Conservation (phyloP, 2,888 invertebrate species). For the Cerastis leucographa region DNA sequence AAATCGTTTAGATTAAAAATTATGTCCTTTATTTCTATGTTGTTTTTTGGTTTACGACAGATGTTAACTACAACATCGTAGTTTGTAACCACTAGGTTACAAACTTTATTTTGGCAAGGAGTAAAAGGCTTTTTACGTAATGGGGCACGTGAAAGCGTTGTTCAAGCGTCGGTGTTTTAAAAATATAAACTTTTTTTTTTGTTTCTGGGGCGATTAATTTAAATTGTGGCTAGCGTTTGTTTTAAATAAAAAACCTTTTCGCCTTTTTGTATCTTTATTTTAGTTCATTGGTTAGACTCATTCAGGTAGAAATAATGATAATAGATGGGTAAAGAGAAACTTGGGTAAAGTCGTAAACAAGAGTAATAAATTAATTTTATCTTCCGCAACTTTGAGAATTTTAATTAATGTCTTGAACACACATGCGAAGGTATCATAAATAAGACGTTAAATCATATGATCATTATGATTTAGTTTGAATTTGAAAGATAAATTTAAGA, state of each 20-base stretch:
- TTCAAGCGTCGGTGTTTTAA: constrained; percentile 6
- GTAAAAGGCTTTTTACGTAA: constrained; percentile 5
- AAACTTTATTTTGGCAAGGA: constrained; percentile 9
- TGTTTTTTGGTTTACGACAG: constrained; percentile 28
- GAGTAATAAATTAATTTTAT: constrained; percentile 40
- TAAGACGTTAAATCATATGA: not conserved
- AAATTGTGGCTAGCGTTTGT: constrained; percentile 12
- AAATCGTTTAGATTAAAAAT: constrained; percentile 54
- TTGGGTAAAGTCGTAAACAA: constrained; percentile 47
- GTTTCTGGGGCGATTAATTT: not conserved
- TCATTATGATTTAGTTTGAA: not conserved
- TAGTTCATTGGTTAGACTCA: constrained; percentile 45
- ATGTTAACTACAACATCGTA: no score
- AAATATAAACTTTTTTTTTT: constrained; percentile 13
- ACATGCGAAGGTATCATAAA: not conserved
- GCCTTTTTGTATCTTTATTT: constrained; percentile 31
- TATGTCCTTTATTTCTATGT: constrained; percentile 46
- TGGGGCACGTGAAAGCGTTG: not conserved
- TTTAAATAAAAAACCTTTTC: not conserved
- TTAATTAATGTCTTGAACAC: constrained; percentile 29
- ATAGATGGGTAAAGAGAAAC: constrained; percentile 49
- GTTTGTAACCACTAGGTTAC: no score
- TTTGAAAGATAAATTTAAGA: not conserved
- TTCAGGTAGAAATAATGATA: constrained; percentile 37
- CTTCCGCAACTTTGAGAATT: constrained; percentile 9